Percentiles rank a stretch among this genome's conserved stretches.
Conservation (phyloP, 2,888 invertebrate genomes). For the Ectemnius lituratus region DNA sequence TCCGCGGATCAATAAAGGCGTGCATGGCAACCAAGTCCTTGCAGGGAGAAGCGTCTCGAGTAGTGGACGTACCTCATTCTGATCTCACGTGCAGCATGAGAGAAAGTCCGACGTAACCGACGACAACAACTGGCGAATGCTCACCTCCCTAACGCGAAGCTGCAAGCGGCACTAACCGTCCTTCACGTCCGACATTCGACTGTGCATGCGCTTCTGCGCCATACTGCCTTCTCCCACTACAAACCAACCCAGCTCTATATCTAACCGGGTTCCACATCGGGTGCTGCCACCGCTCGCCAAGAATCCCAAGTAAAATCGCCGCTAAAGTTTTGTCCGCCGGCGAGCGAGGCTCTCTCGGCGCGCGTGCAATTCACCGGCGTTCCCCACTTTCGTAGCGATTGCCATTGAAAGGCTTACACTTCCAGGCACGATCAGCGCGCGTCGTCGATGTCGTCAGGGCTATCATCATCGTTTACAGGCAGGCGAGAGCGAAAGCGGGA, state of each 20-base stretch:
- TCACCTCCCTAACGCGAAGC: constrained; percentile 56
- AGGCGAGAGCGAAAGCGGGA: no score
- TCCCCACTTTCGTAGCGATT: no score
- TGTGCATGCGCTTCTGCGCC: constrained; percentile 58
- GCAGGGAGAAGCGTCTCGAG: no score
- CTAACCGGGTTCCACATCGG: constrained; percentile 35
- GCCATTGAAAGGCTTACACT: no score
- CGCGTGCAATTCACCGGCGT: no score
- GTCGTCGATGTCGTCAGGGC: no score
- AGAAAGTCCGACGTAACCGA: neutral
- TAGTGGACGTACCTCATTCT: constrained; percentile 34
- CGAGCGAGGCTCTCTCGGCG: no score
- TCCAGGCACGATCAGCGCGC: no score
- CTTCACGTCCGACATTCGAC: constrained; percentile 38
- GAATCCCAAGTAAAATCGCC: constrained; percentile 42
- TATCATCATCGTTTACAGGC: no score
- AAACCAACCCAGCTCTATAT: constrained; percentile 4
- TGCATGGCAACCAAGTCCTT: neutral
- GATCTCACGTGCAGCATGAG: no score
- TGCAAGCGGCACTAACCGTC: constrained; percentile 39
- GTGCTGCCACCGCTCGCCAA: constrained; percentile 67
- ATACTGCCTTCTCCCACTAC: constrained; percentile 55
- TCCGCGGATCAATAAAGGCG: constrained; percentile 44
- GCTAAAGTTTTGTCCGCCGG: constrained; percentile 59
- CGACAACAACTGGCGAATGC: constrained; percentile 7